Percentiles rank a stretch among this genome's conserved stretches.
Conservation (phyloP, 1,140 invertebrate genomes). For the Hycleus phaleratus region DNA sequence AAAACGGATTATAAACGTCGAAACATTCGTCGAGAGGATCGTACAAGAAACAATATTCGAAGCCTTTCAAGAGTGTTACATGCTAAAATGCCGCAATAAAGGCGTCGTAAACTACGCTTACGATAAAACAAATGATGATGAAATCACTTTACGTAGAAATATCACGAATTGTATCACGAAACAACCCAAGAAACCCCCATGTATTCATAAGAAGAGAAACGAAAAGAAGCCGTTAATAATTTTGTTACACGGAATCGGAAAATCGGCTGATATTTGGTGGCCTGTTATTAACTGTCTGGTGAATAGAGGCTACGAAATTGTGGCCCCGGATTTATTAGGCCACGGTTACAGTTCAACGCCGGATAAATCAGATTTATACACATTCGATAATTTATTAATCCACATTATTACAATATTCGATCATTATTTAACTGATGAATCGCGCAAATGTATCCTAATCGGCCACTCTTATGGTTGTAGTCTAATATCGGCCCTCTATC, state of each 20-base stretch:
- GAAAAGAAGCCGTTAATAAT: constrained; percentile 30
- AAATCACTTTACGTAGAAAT: constrained; percentile 19
- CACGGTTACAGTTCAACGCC: constrained; percentile 64
- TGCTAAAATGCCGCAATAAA: constrained; percentile 13
- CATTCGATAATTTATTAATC: constrained; percentile 54
- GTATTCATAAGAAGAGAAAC: constrained; percentile 6
- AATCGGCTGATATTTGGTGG: constrained; percentile 60
- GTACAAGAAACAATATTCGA: constrained; percentile 35
- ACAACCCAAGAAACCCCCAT: constrained; percentile 11
- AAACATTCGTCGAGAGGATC: constrained; percentile 35
- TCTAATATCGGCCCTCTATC: constrained; percentile 58
- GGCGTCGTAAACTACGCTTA: constrained; percentile 30
- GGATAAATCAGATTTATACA: constrained; percentile 50
- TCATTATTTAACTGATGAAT: constrained; percentile 42
- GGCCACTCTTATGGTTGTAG: constrained; percentile 63
- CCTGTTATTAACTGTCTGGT: constrained; percentile 56
- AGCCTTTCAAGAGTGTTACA: constrained; percentile 33
- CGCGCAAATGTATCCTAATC: constrained; percentile 42
- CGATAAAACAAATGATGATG: constrained; percentile 24
- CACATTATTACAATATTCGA: constrained; percentile 58
- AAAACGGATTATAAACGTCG: constrained; percentile 29
- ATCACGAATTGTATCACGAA: neutral
- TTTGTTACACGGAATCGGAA: constrained; percentile 67
- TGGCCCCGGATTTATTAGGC: constrained; percentile 64
- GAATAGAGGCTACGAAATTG: constrained; percentile 54